phyloP scores from a whole-genome alignment of 1,140 invertebrate genomes.

The Homarus americanus region DNA sequence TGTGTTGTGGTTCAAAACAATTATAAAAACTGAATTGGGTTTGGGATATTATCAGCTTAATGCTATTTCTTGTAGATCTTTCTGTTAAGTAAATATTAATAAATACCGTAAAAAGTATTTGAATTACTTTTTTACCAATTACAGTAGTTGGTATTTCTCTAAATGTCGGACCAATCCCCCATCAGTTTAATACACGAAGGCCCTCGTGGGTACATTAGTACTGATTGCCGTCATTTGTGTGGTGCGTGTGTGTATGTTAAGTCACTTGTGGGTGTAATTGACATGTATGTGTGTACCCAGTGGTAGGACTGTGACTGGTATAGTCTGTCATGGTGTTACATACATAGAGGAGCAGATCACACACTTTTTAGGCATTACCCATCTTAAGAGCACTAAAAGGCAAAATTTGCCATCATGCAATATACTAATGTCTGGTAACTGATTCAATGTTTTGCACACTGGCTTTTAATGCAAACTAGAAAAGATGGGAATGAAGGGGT shows the following conservation, averaged over 20 bases:
- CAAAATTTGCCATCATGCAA: slow-evolving; percentile 6
- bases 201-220: background rate
- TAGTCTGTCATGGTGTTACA: slow-evolving; percentile 14
- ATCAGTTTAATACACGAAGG: slow-evolving; percentile 2
- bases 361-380: slow-evolving; percentile 8
- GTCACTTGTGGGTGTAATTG: slow-evolving; percentile 28
- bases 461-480: slow-evolving; percentile 1
- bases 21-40: background rate
- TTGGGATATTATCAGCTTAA: background rate
- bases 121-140: background rate
- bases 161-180: slow-evolving; percentile 11
- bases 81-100: background rate
- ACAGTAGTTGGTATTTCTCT: background rate
- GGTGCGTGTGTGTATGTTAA: background rate
- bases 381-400: slow-evolving; percentile 13
- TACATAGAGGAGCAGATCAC: slow-evolving; percentile 12
- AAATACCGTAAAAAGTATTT: background rate
- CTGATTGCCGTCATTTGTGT: slow-evolving; percentile 14
- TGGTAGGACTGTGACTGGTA: slow-evolving; percentile 36
- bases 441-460: slow-evolving; percentile 17
- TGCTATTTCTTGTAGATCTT: background rate
- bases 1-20: background rate
- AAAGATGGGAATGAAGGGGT: background rate
- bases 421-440: slow-evolving; percentile 6
- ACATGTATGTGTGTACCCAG: slow-evolving; percentile 18